Evolutionary conservation across 1,140 invertebrate species (phyloP), one percentile per base, ranked within the genome.

Genomic region (Aradophagus sp.): DNA sequence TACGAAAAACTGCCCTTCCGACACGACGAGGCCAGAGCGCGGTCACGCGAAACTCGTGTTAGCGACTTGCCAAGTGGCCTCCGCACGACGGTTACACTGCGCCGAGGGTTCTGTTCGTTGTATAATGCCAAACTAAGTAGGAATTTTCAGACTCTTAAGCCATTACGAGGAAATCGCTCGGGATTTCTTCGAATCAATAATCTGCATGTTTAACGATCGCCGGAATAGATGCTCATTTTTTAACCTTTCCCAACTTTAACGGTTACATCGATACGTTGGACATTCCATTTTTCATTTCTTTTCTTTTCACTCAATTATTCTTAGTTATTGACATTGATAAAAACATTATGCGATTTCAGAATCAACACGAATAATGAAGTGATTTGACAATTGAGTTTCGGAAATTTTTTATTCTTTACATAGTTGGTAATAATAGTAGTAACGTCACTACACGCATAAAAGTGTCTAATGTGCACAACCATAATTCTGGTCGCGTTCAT

Each of bases 31-130:
- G 72, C 66, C 72, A 52, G 47, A 4, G 8, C 15, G 13, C 56
- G 62, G 77, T 80, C 80, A 82, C 80, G 81, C 80, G 70, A 84
- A 81, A 82, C 68, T 78, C 76, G 74, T 83, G 80, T 83, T 82
- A 81, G 79, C 76, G 75, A 77, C 75, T 80, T 70, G 68, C 75
- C 77, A 79, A 80, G 79, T 81, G 78, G 78, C 77, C 78, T 73
- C 63, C 70, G 66, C 70, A 65, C 59, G 73, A 61, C 67, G 53
- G 61, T 29, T 69, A 63, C 53, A 65, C 42, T 45, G 50, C 50
- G 19, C 34, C 72, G 66, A 72, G 73, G 73, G 72, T 72, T 74
- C 69, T 58, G 62, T 67, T 65, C 47, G 56, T 36, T 67, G 56
- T 73, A 63, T 67, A 63, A 59, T 53, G 31, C 23, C 45, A 13